Evolutionary conservation across 1,140 invertebrate species (phyloP).

Genomic region (Drosophila takahashii): DNA sequence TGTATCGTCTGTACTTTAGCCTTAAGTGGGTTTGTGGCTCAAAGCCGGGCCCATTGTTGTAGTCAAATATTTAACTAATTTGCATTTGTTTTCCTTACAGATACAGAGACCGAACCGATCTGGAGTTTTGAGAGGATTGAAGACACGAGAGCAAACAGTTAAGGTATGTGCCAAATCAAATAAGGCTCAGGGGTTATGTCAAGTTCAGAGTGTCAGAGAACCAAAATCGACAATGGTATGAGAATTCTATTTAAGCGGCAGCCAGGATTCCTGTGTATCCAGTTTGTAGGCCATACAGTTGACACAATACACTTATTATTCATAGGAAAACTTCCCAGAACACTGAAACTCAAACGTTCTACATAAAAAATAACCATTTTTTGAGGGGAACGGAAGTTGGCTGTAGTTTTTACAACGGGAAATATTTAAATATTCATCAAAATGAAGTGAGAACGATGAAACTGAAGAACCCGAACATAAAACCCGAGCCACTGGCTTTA

Average conservation of each 20-base stretch:
- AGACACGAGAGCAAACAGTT: conserved; percentile 58
- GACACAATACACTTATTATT: neutral
- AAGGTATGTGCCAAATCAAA: conserved; percentile 61
- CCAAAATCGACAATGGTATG: conserved; percentile 13
- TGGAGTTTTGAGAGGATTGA: conserved; percentile 19
- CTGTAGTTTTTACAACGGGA: conserved; percentile 28
- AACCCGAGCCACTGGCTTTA: conserved; percentile 1
- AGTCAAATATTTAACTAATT: conserved; percentile 75
- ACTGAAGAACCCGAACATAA: conserved; percentile 26
- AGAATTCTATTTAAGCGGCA: conserved; percentile 13
- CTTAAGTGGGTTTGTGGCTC: conserved; percentile 79
- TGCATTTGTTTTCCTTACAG: conserved; percentile 75
- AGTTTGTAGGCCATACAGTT: neutral
- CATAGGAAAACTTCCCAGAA: conserved; percentile 13
- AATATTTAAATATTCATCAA: conserved; percentile 30
- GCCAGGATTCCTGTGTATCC: neutral
- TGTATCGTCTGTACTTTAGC: conserved; percentile 62
- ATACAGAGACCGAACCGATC: conserved; percentile 34
- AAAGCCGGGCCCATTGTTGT: conserved; percentile 45
- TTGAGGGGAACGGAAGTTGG: conserved; percentile 11
- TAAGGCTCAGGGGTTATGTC: conserved; percentile 54
- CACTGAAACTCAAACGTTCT: conserved; percentile 3
- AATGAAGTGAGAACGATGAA: conserved; percentile 37
- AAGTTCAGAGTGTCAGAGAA: conserved; percentile 28
- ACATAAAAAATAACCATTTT: conserved; percentile 5